These are phyloP conservation scores for Caerostris extrusa DNA, from an alignment of 1,140 invertebrate species.

Conservation along the genomic window DNA sequence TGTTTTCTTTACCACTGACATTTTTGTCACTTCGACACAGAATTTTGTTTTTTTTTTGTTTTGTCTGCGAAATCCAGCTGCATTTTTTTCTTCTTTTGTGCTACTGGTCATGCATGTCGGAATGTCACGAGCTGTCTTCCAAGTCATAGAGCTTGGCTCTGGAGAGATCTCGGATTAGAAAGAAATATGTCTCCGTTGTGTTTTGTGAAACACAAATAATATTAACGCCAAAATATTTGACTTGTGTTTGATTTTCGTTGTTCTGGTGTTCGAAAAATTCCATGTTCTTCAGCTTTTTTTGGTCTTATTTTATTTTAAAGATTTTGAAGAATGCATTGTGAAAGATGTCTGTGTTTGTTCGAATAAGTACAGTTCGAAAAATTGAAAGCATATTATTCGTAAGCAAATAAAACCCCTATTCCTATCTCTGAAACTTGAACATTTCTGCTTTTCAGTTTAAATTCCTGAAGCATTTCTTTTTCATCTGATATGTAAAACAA, in stretches of 20 bases:
- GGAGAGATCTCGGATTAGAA: background rate
- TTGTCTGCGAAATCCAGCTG: background rate
- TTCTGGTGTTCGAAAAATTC: background rate
- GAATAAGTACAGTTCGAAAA: no score
- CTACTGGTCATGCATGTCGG: background rate
- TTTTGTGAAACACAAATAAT: background rate
- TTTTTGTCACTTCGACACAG: background rate
- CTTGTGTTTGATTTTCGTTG: background rate
- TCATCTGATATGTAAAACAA: no score
- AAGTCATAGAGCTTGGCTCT: background rate
- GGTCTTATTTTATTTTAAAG: no score
- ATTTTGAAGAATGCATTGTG: no score
- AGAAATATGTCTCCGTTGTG: background rate
- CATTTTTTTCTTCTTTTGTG: background rate
- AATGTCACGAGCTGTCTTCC: background rate
- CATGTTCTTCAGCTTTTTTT: background rate
- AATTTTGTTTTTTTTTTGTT: background rate
- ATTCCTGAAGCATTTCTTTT: no score
- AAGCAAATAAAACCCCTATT: no score
- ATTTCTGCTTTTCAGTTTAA: no score
- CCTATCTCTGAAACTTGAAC: no score
- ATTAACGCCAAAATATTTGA: background rate
- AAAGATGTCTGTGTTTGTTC: no score
- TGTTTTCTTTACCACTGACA: background rate
- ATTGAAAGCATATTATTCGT: no score